Percentiles rank a stretch among this genome's conserved stretches.
phyloP scores from a whole-genome alignment of 1,140 invertebrate genomes.

The Gerris buenoi region DNA sequence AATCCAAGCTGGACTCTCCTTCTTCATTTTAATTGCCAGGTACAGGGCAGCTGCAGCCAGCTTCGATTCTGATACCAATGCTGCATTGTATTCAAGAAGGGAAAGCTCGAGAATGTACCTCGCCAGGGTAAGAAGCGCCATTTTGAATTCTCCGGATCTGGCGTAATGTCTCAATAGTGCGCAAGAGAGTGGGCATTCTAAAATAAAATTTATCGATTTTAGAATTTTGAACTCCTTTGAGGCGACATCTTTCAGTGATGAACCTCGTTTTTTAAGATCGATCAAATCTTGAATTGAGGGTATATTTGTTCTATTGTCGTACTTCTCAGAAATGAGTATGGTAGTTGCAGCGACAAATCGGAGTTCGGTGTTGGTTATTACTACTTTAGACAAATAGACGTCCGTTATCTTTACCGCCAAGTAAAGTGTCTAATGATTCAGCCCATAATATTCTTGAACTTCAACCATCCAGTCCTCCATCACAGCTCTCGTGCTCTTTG shows the following conservation, averaged over 20 bases:
- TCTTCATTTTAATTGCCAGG: slow-evolving; percentile 73
- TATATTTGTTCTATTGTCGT: no score
- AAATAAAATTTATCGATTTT: slow-evolving; percentile 68
- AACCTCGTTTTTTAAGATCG: no score
- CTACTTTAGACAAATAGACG: no score
- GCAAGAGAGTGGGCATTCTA: slow-evolving; percentile 92
- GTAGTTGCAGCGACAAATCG: no score
- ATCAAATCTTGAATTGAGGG: no score
- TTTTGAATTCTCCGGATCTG: slow-evolving; percentile 73
- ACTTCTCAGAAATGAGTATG: no score
- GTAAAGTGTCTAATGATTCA: no score
- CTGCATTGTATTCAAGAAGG: slow-evolving; percentile 77
- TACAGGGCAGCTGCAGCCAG: slow-evolving; percentile 73
- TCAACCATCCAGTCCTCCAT: no score
- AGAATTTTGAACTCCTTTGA: slow-evolving; percentile 83
- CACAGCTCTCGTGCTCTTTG: no score
- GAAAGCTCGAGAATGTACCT: slow-evolving; percentile 86
- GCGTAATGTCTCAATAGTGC: slow-evolving; percentile 88
- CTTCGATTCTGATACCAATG: slow-evolving; percentile 66
- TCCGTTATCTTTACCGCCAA: no score
- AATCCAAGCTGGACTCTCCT: slow-evolving; percentile 55
- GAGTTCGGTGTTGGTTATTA: no score
- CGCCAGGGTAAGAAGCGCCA: slow-evolving; percentile 82
- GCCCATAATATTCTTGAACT: no score
- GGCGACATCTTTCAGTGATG: slow-evolving; percentile 68